Base-by-base conservation (phyloP, 1,140 invertebrate genomes). In the Microplitis mediator region DNA sequence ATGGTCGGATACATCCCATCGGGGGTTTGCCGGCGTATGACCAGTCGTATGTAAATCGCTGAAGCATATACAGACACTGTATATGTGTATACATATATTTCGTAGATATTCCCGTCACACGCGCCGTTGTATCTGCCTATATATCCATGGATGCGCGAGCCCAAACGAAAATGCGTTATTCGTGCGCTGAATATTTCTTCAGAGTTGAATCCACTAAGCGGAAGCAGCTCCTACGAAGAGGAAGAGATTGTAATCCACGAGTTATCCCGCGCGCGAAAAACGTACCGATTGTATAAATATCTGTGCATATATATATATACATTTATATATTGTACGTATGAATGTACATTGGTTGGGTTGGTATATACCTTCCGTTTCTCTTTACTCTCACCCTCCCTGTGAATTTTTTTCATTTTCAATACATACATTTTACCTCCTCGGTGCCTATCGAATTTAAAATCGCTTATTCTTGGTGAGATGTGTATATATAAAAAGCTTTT, bases 211-310 rank as follows among this genome's bases (percentile, higher is more conserved):
- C 54, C 31, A 34, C 71, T 64, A 67, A 36, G 63, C 71, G 63
- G 71, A 72, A 72, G 71, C 64, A 72, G 71, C 64, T 72, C 45
- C 64, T 67, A 51, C 71, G 36, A 64, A 67, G 71, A 72, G 71
- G 64, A 72, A 72, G 64, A 72, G 71, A 72, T 72, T 72, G 63
- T 72, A 72, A 72, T 72, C 71, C 71, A 62, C 71, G 71, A 72
- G 71, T 72, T 72, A 72, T 72, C 52, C 64, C 71, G 52, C 52
- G 36, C 58, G 54, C 14, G 52, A 72, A 72, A 62, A 51, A 13
- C 39, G 36, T 39, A 69, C 66, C 68, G 13, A 36, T 60, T 69
- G 23, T 69, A 64, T 4, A 64, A 9, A 50, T 23, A 64, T 14
- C 39, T 8, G 35, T 5, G n/a, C 3, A 45, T 32, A 39, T 63